These are phyloP conservation scores for Eutrigla gurnardus DNA, from an alignment of 2,797 vertebrate species.

Conservation along the genomic window DNA sequence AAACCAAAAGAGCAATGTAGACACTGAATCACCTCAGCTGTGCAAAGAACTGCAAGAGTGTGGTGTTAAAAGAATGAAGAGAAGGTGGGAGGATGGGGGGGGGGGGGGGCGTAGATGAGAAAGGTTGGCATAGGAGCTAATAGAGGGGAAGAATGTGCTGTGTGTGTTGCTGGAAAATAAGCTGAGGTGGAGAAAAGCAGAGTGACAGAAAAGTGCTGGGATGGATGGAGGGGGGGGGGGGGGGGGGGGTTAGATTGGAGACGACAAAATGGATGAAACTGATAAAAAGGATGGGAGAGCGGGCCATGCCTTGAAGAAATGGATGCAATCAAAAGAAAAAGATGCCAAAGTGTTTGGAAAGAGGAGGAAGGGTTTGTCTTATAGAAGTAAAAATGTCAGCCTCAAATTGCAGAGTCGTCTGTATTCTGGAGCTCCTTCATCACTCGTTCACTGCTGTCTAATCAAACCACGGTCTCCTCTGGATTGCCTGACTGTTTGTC, in stretches of 20 bases:
- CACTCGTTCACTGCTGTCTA: constrained; percentile 39
- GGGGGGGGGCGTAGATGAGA: neutral
- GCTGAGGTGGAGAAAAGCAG: constrained; percentile 33
- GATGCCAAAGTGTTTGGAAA: constrained; percentile 48
- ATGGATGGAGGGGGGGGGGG: constrained; percentile 4
- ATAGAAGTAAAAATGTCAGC: constrained; percentile 71
- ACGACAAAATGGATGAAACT: constrained; percentile 62
- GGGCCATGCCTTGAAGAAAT: constrained; percentile 58
- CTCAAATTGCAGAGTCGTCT: constrained; percentile 40
- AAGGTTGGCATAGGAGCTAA: constrained; percentile 5
- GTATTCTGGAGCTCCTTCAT: constrained; percentile 49
- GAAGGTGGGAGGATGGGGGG: too few species aligned
- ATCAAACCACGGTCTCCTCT: constrained; percentile 51
- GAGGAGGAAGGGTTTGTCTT: constrained; percentile 28
- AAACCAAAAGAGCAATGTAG: neutral
- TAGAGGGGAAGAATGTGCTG: neutral
- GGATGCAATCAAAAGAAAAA: constrained; percentile 64
- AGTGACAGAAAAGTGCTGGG: constrained; percentile 38
- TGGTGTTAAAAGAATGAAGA: neutral
- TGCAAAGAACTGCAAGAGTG: neutral
- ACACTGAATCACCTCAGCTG: neutral
- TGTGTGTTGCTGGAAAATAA: constrained; percentile 8
- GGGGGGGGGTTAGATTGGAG: constrained; percentile 12
- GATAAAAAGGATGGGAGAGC: constrained; percentile 53
- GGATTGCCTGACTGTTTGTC: constrained; percentile 39